Base-by-base conservation (phyloP, 92 coral and sea anemone genomes). In the Umimayanthus chanpuru region DNA sequence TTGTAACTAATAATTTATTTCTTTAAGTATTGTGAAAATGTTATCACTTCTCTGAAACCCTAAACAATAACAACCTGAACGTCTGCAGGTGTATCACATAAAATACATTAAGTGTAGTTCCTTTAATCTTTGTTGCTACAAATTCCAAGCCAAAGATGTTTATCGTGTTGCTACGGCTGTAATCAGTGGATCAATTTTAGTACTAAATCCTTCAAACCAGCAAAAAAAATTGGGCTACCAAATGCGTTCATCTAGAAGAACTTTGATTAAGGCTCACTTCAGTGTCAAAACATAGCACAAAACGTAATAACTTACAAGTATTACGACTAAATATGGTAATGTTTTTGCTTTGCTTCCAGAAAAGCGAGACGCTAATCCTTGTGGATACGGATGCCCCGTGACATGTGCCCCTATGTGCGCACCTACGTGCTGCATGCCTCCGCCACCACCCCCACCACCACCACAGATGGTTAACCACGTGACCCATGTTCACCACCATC, bases 401-500 rank as follows among this genome's bases (percentile, higher is more conserved):
- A 89, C 94, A 21, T 96, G 99, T 88, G 96, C 99, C 21, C 98
- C 96, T 30, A 80, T 90, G 16, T 97, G 99, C 87, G 89, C 92
- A 73, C 85, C 89, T 9, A 71, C 77, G 26, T 96, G 98, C 30
- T 97, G 99, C 67, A 66, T 85, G 9, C 94, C 95, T 14, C 97
- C 98, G 41, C 98, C 95, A n/a, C 98, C 98, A 67, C 99, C 99
- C 56, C 98, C 98, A 67, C 95, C 98, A 23, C 98, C 96, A 79
- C 94, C 93, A 90, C 98, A 95, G 89, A 92, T 89, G 94, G 87
- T 92, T 88, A 89, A 88, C 96, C 99, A 94, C 94, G 92, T 88
- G 82, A 93, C 92, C 87, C 92, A 86, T 85, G 91, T 91, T 90
- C 97, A 91, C 91, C 97, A 91, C 89, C 97, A 94, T 92, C 93